Base-by-base conservation (phyloP, 1,140 invertebrate species). In the Drosophila azteca region DNA sequence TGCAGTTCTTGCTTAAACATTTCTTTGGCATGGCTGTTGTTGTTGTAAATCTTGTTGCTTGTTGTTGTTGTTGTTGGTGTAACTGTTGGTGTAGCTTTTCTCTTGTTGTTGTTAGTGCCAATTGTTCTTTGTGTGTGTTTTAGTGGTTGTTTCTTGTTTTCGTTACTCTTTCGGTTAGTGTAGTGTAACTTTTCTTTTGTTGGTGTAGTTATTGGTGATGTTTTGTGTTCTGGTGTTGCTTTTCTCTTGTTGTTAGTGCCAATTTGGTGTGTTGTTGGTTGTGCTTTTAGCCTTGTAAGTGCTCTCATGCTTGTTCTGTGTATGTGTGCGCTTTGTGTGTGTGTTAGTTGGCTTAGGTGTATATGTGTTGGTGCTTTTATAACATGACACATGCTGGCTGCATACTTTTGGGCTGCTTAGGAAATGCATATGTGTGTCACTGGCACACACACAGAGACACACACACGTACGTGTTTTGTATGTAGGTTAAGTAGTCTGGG, bases 401-500 rank as follows among this genome's bases (percentile, higher is more conserved):
- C 41, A 55, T 52, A 35, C 26, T 44, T 60, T 45, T 61, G 52
- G 31, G 55, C 35, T 48, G 35, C 39, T 52, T 39, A 41, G 35
- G 8, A 53, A 48, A 31, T 63, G 43, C 45, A 55, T 9, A 39
- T 39, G 35, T 39, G 31, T 35, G 31, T 11, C 31, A 11, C 3
- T 35, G 35, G 29, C 31, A 31, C 31, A 31, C 29, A 31, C 29
- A n/a, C n/a, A n/a, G n/a, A n/a, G n/a, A 31, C 29, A 31, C 7
- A 31, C 29, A 31, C 8, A 9, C 8, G 2, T 20, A 20, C 17
- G 17, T 20, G 17, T 39, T 39, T 39, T 39, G 35, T 39, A 39
- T 83, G 79, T 85, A 74, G 82, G 82, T 85, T 85, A 85, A 87
- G 78, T 85, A 75, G 82, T 82, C 74, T 88, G 76, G 76, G 58